These are phyloP conservation scores for Ametastegia equiseti DNA, from an alignment of 2,888 invertebrate species.

Conservation along the genomic window DNA sequence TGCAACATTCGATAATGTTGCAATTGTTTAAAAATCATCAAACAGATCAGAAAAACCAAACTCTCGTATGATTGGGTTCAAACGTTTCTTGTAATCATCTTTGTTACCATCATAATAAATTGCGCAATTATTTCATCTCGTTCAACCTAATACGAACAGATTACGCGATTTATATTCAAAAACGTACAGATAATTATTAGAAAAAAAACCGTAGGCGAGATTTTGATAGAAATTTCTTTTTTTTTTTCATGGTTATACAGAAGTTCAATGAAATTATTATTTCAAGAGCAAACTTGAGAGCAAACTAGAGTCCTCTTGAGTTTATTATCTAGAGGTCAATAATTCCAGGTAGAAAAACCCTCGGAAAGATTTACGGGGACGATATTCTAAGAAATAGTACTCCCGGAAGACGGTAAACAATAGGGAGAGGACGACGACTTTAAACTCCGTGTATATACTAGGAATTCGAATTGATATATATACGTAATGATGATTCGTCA, in stretches of 20 bases:
- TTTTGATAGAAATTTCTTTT: background rate
- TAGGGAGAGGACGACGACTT: background rate
- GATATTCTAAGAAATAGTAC: background rate
- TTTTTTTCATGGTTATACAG: no score
- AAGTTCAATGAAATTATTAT: background rate
- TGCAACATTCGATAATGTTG: slow-evolving; percentile 37
- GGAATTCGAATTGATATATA: background rate
- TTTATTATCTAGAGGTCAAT: background rate
- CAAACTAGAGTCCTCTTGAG: background rate
- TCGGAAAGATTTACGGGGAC: background rate
- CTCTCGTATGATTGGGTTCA: background rate
- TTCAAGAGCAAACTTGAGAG: slow-evolving; percentile 1
- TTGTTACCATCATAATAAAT: background rate
- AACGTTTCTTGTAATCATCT: background rate
- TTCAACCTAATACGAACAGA: background rate
- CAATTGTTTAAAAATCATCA: slow-evolving; percentile 20
- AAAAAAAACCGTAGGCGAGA: no score
- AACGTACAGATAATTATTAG: no score
- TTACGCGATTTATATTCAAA: no score
- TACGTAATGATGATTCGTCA: background rate
- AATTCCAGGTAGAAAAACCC: background rate
- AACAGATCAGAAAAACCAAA: background rate
- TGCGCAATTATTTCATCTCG: background rate
- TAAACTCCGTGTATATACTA: no score
- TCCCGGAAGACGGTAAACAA: background rate